Evolutionary conservation across 1,140 invertebrate species (phyloP), one percentile per base, ranked within the genome.

Genomic region (Antheraea mylitta): DNA sequence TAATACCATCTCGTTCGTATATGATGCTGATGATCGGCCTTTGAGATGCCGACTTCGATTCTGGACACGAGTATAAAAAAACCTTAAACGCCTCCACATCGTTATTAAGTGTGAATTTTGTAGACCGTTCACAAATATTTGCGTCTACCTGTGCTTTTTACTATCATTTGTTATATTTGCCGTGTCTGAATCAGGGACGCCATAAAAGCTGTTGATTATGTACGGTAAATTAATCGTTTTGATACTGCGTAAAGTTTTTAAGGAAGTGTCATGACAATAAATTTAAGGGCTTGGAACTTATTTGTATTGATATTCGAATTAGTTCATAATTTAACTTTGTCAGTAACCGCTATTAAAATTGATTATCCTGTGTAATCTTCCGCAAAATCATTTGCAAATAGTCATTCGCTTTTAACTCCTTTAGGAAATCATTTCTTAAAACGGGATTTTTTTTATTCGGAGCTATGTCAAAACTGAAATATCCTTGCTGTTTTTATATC

Each of bases 111-210:
- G 89, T 90, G 89, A 91, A 89, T 91, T 87, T 87, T 88, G 89
- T 85, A 90, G 88, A 91, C 88, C 85, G 89, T 89, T 90, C 89
- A 86, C 89, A 91, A 91, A 91, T 91, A 91, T 91, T 91, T 91
- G 87, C 86, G 82, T 88, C 89, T 91, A 90, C 89, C 89, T 91
- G 89, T 85, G 80, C 79, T 85, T 89, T 90, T 85, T 79, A 80
- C 71, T 19, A 73, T 73, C 80, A 84, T 80, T 83, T 76, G 78
- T 85, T 74, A 88, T 79, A 88, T 86, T 86, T 83, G 83, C 82
- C 85, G 82, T 86, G 81, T 81, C 80, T 69, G 79, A 85, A 83
- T 85, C 85, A 83, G 83, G 83, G 82, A 83, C 77, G 78, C 71
- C 68, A 71, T 87, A 82, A 86, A 85, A 78, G 73, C 73, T 73